Percentiles rank a stretch among this genome's conserved stretches.
Evolutionary conservation across 2,888 invertebrate genomes (phyloP).

Genomic region (Gari tellinella): DNA sequence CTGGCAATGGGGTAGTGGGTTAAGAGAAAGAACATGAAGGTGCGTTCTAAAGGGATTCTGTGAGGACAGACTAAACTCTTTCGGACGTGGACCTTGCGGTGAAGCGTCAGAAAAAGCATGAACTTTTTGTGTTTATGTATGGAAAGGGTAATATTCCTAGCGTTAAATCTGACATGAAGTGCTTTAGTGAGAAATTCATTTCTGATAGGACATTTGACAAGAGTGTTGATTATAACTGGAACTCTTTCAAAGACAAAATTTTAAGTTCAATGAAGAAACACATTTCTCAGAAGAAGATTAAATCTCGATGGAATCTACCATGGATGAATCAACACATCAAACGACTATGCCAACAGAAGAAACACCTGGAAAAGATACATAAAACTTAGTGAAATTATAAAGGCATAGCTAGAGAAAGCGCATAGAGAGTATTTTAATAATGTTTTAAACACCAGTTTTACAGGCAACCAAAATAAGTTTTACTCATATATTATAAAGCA

Average conservation of each 20-base stretch:
- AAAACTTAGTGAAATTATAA: too few relatives aligned
- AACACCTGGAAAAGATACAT: slow-evolving; percentile 28
- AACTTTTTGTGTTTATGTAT: slow-evolving; percentile 29
- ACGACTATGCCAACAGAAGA: slow-evolving; percentile 21
- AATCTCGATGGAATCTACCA: too few relatives aligned
- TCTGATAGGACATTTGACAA: slow-evolving; percentile 1
- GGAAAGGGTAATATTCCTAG: too few relatives aligned
- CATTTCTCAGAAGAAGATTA: too few relatives aligned
- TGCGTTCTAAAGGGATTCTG: too few relatives aligned
- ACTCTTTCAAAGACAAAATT: slow-evolving; percentile 26
- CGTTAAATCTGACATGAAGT: too few relatives aligned
- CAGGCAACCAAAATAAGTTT: slow-evolving; percentile 34
- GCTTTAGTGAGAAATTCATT: slow-evolving; percentile 8
- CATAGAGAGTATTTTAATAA: slow-evolving; percentile 22
- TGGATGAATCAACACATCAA: too few relatives aligned
- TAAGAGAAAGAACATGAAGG: too few relatives aligned
- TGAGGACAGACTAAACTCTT: too few relatives aligned
- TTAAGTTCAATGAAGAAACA: too few relatives aligned
- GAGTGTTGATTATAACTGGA: slow-evolving; percentile 27
- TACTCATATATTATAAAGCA: slow-evolving; percentile 19
- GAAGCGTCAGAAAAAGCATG: slow-evolving; percentile 23
- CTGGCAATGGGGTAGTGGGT: too few relatives aligned
- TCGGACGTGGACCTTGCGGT: slow-evolving; percentile 17
- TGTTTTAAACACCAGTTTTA: slow-evolving; percentile 21
- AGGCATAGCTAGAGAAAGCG: too few relatives aligned